A percentile compares a stretch with the other conserved stretches of the same genome.
Evolutionary conservation across 1,140 invertebrate species (phyloP).

Genomic region (Schmidtea mediterranea): DNA sequence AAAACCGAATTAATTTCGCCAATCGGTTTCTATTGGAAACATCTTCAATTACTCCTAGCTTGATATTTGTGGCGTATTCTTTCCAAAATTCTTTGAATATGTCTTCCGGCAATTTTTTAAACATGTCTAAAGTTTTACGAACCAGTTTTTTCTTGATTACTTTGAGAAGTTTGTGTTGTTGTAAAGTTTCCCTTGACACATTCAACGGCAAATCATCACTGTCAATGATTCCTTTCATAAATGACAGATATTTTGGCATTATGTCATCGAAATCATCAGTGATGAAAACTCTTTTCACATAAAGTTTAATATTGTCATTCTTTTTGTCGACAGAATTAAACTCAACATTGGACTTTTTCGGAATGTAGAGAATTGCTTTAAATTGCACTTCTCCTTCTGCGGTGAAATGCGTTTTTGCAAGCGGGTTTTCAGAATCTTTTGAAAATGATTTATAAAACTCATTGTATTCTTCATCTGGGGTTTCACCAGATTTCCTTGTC

Average conservation of each 20-base stretch:
- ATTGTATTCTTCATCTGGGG: constrained; percentile 58
- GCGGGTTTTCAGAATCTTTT: constrained; percentile 59
- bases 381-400: constrained; percentile 96
- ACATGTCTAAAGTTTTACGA: constrained; percentile 82
- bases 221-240: constrained; percentile 74
- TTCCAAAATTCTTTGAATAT: constrained; percentile 89
- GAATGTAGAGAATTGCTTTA: constrained; percentile 74
- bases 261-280: constrained; percentile 94
- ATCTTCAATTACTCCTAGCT: constrained; percentile 89
- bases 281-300: constrained; percentile 86
- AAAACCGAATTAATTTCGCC: constrained; percentile 76
- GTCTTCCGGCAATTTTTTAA: constrained; percentile 74
- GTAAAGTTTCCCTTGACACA: constrained; percentile 78
- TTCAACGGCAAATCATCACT: constrained; percentile 96
- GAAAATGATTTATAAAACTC: constrained; percentile 78
- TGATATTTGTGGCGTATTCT: constrained; percentile 58
- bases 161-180: constrained; percentile 91
- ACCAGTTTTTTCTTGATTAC: constrained; percentile 95
- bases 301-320: constrained; percentile 51
- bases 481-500: constrained; percentile 60
- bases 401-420: constrained; percentile 86
- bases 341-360: constrained; percentile 18
- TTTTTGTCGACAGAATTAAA: constrained; percentile 33
- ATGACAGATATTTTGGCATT: constrained; percentile 87
- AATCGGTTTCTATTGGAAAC: constrained; percentile 70